Conservation (phyloP, 2,113 vertebrate species). For the Notothenia rossii region DNA sequence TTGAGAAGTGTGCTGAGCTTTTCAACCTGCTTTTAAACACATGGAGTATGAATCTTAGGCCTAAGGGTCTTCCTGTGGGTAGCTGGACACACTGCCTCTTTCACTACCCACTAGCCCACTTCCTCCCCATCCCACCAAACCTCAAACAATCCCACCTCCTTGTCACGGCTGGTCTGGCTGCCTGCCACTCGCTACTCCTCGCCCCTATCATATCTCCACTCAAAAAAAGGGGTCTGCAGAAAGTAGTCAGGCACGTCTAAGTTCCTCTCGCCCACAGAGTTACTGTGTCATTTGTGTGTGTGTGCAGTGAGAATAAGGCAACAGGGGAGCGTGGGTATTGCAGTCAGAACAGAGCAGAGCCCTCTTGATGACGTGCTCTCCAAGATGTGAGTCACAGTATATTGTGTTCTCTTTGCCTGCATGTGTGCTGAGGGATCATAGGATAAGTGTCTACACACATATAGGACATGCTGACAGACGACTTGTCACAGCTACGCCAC, state of each 20-base stretch:
- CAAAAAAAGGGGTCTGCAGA: constrained; percentile 45
- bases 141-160: constrained; percentile 48
- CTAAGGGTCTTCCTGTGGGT: constrained; percentile 43
- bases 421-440: constrained; percentile 45
- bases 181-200: constrained; percentile 36
- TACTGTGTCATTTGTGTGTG: constrained; percentile 50
- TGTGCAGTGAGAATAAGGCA: constrained; percentile 49
- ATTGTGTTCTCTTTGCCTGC: constrained; percentile 29
- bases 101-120: constrained; percentile 29
- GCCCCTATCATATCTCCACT: constrained; percentile 43
- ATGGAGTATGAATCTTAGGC: constrained; percentile 20
- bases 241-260: constrained; percentile 55
- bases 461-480: constrained; percentile 22
- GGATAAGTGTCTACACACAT: constrained; percentile 30
- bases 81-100: constrained; percentile 28
- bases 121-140: constrained; percentile 46
- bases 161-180: constrained; percentile 16
- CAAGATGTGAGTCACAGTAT: constrained; percentile 46
- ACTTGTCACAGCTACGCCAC: constrained; percentile 5
- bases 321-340: constrained; percentile 59
- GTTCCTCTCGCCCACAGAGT: constrained; percentile 62
- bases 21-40: constrained; percentile 26
- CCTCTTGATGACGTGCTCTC: constrained; percentile 50
- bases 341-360: constrained; percentile 46
- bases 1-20: neutral